Base-by-base conservation (phyloP, 1,140 invertebrate species). In the Drosophila kohkoa region DNA sequence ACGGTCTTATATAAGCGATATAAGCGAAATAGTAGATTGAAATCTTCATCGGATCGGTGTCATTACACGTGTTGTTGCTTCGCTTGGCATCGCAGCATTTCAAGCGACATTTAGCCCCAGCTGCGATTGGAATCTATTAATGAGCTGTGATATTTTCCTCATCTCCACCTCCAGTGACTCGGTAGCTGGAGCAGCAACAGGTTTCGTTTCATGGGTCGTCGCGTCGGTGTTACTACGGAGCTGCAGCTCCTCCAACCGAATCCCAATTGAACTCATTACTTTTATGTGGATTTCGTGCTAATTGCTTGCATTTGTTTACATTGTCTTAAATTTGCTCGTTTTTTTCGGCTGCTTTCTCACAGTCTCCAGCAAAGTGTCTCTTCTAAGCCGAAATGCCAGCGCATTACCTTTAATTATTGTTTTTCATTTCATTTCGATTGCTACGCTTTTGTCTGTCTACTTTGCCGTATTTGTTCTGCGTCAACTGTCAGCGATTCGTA, bases 201-300 rank as follows among this genome's bases (percentile, higher is more conserved):
- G 79, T 86, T 87, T 87, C 71, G 60, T 79, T 79, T 77, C 51
- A 69, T 79, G 80, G 65, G 30, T 64, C 51, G 68, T 25, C 46
- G 45, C 20, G 4, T n/a, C n/a, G n/a, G n/a, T n/a, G 10, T 49
- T 63, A 49, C 60, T 30, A 45, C 49, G 25, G 3, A 15, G n/a
- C 35, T 25, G 7, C 49, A 4, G 7, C 20, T 54, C 13, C 20
- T 54, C 13, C 41, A 66, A 7, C 5, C 7, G 10, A 38, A 67
- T 71, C 43, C 55, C 45, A 77, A 54, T 79, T 88, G 80, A 87
- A 82, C 83, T 68, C 83, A 87, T 87, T 88, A 88, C 66, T 88
- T 87, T 88, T 72, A 88, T 88, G 80, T 76, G 85, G 71, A 80
- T 83, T 88, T 87, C 82, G 83, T 82, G 83, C 71, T 87, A 87